phyloP scores from a whole-genome alignment of 1,140 invertebrate genomes.

The Sinonovacula constricta region DNA sequence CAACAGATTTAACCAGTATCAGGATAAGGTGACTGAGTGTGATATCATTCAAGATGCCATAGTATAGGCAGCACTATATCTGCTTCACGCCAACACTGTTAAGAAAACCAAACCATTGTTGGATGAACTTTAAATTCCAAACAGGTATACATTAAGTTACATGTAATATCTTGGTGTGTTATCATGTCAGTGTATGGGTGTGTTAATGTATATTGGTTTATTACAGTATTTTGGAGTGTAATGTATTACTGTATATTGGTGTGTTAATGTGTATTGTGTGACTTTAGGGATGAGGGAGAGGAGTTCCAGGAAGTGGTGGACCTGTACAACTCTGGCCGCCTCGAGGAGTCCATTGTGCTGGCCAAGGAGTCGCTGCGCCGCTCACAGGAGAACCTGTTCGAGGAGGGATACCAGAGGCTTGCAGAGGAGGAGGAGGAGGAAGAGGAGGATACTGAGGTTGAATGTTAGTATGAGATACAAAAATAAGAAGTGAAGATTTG shows the following conservation, averaged over 20 bases:
- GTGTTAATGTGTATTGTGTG: not conserved
- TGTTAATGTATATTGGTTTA: not conserved
- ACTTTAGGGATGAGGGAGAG: constrained; percentile 70
- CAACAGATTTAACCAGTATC: too few relatives aligned
- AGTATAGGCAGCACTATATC: too few relatives aligned
- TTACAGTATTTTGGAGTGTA: too few relatives aligned
- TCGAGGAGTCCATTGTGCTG: constrained; percentile 66
- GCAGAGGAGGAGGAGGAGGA: constrained; percentile 49
- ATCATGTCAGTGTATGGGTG: not conserved
- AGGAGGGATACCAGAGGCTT: constrained; percentile 48
- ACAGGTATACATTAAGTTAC: too few relatives aligned
- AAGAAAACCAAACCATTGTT: too few relatives aligned
- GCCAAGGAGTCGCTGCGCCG: constrained; percentile 63
- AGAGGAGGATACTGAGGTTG: constrained; percentile 58
- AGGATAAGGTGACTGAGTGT: too few relatives aligned
- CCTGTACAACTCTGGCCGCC: constrained; percentile 53
- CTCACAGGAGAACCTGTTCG: constrained; percentile 66
- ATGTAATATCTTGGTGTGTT: too few relatives aligned
- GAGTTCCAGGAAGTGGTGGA: constrained; percentile 79
- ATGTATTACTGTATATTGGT: not conserved
- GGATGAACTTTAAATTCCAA: too few relatives aligned
- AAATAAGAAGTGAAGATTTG: too few relatives aligned
- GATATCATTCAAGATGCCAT: too few relatives aligned
- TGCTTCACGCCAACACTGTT: too few relatives aligned
- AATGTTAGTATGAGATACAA: too few relatives aligned